Base-by-base conservation (phyloP, 2,797 vertebrate species). In the Aldrovandia affinis region DNA sequence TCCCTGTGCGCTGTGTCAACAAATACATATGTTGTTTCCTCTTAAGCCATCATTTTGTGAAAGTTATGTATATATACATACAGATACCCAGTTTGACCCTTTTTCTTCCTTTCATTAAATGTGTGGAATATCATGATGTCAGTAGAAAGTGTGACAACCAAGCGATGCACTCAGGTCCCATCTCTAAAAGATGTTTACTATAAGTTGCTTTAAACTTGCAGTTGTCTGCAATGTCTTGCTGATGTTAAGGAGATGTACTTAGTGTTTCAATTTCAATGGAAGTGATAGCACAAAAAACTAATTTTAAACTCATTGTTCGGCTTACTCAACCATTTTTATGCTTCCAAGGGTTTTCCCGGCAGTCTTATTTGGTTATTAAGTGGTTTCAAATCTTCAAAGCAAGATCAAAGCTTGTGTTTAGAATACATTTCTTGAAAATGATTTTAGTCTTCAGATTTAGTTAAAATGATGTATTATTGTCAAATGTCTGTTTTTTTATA, bases 401-500 rank as follows among this genome's bases (percentile, higher is more conserved):
- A 63, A 22, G 28, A 5, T 28, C 25, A 28, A 36, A 52, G 4
- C 30, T 30, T 68, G 28, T 68, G 12, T 36, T 63, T 68, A n/a
- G 14, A 68, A 68, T 30, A 33, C 1, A 30, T 73, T 73, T 22
- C 14, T 39, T 5, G 6, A 22, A 22, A 10, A 30, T 9, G 25
- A 65, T 4, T 28, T 65, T 30, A 18, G 36, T 68, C 28, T 33
- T 36, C 28, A 12, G 30, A 33, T 68, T 68, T 68, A 68, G 63
- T 33, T 12, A 9, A 68, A 30, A 65, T 10, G 15, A 30, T 33
- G 9, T 63, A n/a, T 63, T 63, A 9, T 28, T 28, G 25, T 63
- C 28, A 68, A 68, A 68, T 68, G 63, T 61, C 57, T 10, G 59
- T 22, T 10, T 7, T 86, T 85, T 59, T 89, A 84, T 82, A 84